Evolutionary conservation across 2,113 vertebrate species (phyloP), one percentile per base, ranked within the genome.

Genomic region (Cyprinodon brontotheroides): DNA sequence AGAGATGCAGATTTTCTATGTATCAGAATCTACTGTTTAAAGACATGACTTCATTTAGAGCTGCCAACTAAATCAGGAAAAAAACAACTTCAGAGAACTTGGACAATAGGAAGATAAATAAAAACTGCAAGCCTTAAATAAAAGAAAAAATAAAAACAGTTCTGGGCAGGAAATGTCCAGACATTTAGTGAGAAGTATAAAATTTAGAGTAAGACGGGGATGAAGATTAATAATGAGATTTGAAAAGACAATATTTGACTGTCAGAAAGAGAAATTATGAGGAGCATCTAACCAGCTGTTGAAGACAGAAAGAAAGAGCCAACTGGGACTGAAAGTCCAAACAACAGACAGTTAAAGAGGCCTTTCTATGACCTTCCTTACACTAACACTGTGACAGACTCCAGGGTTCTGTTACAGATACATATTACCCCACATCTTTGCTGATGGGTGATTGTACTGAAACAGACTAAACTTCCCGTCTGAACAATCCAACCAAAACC

Each of bases 381-480:
- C 67, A 10, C 75, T 73, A 74, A 87, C 86, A 85, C 79, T 77
- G 67, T 87, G 88, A 91, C 70, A 14, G 72, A 84, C 78, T 90
- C 86, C 90, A 92, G 88, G 80, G 78, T 71, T 80, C 75, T n/a
- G 74, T 75, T 84, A 77, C 89, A 88, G 84, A 80, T 78, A 82
- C 84, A 89, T 84, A 85, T 89, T 88, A 77, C 67, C 41, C 62
- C 76, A 86, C 88, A 91, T 84, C 87, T 89, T 47, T 68, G 65
- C 81, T 89, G 90, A 88, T 87, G 84, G 78, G 80, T 41, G 29
- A 72, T 82, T 57, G 64, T 77, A 70, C 72, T 77, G 75, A 85
- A 87, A 84, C 79, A 92, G 84, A 89, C 88, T 89, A 90, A 90
- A 92, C 90, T 90, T 91, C 89, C 89, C 84, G 83, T 73, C 87